Percentiles rank a stretch among this genome's conserved stretches.
Evolutionary conservation across 2,797 vertebrate genomes (phyloP).

Genomic region (Myotis myotis): DNA sequence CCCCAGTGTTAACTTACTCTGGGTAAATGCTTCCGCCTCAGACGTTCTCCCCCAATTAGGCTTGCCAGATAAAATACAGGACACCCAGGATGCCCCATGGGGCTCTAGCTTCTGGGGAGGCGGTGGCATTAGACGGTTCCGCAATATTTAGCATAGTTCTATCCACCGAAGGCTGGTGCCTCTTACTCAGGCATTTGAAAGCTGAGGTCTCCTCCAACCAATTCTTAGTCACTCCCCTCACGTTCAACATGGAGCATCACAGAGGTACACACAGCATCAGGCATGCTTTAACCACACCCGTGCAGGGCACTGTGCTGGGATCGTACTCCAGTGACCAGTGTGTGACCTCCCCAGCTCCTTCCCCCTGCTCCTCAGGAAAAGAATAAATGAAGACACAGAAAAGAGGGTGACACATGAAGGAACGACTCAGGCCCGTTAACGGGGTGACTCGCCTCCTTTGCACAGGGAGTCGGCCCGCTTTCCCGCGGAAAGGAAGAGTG

Average conservation of each 20-base stretch:
- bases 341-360: no score
- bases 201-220: no score
- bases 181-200: background rate
- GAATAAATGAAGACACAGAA: background rate
- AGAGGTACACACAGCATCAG: no score
- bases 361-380: background rate
- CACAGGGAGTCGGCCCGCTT: background rate
- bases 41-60: background rate
- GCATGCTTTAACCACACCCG: no score
- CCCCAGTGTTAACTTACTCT: background rate
- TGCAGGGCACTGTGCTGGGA: no score
- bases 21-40: background rate
- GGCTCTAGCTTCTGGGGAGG: background rate
- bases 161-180: rapidly evolving
- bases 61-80: background rate
- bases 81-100: background rate
- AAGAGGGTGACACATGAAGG: background rate
- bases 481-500: background rate
- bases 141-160: no score
- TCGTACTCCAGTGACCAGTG: no score
- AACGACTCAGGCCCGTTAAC: no score
- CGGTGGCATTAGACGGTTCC: rapidly evolving
- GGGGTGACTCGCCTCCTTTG: rapidly evolving
- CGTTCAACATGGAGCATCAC: no score
- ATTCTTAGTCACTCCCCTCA: no score